These are phyloP conservation scores for Fundulus diaphanus DNA, from an alignment of 2,797 vertebrate species.

Conservation along the genomic window DNA sequence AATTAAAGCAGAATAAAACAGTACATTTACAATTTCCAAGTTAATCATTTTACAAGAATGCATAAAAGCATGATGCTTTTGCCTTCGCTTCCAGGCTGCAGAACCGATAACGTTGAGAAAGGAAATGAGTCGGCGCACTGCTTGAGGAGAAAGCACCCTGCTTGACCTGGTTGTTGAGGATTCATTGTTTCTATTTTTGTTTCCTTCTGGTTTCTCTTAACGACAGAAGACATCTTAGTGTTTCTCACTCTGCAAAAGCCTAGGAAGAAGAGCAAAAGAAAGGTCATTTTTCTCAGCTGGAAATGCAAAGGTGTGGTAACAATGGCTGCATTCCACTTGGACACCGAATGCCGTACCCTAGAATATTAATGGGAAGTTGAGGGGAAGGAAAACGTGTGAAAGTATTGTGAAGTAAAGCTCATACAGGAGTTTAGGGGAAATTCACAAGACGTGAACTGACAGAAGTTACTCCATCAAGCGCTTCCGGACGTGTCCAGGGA, in stretches of 20 bases:
- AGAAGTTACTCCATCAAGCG: neutral
- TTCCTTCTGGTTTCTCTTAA: neutral
- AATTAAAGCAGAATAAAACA: neutral
- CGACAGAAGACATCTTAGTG: neutral
- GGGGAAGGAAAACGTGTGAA: neutral
- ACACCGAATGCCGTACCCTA: neutral
- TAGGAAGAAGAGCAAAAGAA: neutral
- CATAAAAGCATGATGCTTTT: neutral
- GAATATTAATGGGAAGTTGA: neutral
- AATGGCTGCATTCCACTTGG: conserved; percentile 2
- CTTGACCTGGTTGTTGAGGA: conserved; percentile 1
- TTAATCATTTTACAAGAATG: neutral
- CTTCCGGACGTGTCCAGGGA: neutral
- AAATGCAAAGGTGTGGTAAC: neutral
- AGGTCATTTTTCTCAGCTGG: neutral
- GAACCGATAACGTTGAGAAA: neutral
- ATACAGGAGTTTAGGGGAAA: too few species aligned
- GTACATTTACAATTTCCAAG: neutral
- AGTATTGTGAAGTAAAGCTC: neutral
- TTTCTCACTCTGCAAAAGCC: neutral
- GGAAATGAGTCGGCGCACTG: neutral
- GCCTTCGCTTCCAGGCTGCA: neutral
- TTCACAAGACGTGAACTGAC: neutral
- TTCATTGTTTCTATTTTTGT: neutral
- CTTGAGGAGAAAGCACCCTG: neutral